Evolutionary conservation across 2,113 vertebrate genomes (phyloP).

Genomic region (Scolopax mira): DNA sequence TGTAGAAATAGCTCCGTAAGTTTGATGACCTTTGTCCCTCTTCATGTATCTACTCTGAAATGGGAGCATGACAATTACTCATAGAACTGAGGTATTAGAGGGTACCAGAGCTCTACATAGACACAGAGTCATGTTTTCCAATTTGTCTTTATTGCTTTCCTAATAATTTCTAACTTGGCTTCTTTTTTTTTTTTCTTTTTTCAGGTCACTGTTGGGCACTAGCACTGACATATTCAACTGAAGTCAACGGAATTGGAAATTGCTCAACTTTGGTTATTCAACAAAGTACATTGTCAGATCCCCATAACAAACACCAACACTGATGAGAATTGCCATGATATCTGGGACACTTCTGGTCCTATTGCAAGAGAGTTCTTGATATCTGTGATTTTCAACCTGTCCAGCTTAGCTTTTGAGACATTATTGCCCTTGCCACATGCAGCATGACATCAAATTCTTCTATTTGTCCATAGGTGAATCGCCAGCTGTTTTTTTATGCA

Average conservation of each 20-base stretch:
- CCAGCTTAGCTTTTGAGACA: neutral
- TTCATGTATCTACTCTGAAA: neutral
- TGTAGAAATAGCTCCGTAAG: neutral
- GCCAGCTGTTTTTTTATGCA: neutral
- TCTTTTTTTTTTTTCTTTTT: neutral
- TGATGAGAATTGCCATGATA: rapidly evolving
- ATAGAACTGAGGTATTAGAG: neutral
- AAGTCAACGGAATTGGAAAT: neutral
- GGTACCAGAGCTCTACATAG: neutral
- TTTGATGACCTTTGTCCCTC: neutral
- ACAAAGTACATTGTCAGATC: neutral
- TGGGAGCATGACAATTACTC: neutral
- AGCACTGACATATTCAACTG: neutral
- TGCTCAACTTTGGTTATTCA: neutral
- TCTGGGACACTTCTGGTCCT: neutral
- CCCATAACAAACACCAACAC: neutral
- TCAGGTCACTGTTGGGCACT: neutral
- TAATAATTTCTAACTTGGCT: neutral
- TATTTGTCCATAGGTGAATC: neutral
- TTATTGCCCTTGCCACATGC: neutral
- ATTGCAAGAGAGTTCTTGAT: neutral
- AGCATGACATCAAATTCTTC: neutral
- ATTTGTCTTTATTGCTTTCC: neutral
- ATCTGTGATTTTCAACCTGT: neutral
- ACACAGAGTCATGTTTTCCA: neutral